These are phyloP conservation scores for Helicolenus hilgendorfi DNA, from an alignment of 2,797 vertebrate species.

Conservation along the genomic window DNA sequence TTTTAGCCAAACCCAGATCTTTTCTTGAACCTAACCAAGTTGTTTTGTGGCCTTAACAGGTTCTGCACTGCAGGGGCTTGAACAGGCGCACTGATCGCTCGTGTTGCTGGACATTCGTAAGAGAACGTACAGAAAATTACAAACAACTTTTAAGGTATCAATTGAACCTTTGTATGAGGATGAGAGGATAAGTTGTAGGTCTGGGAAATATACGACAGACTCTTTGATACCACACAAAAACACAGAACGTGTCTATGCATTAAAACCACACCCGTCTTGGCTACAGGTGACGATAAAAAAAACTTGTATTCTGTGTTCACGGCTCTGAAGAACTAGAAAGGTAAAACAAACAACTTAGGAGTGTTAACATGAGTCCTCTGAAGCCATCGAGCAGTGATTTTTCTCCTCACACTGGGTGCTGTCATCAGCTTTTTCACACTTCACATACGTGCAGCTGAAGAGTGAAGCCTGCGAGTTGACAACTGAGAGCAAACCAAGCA, in stretches of 20 bases:
- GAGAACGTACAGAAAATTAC: too few relatives aligned
- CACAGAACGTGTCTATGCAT: background rate
- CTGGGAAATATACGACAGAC: too few relatives aligned
- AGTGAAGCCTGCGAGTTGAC: background rate
- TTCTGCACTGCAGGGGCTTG: too few relatives aligned
- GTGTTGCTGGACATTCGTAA: too few relatives aligned
- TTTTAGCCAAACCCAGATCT: too few relatives aligned
- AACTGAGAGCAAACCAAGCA: background rate
- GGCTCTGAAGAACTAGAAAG: background rate
- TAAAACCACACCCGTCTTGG: background rate
- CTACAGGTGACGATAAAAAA: background rate
- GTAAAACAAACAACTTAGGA: background rate
- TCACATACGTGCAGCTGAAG: background rate
- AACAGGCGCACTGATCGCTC: too few relatives aligned
- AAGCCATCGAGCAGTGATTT: background rate
- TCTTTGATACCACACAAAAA: too few relatives aligned
- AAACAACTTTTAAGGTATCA: background rate
- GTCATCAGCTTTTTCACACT: conserved; percentile 18
- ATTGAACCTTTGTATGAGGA: background rate
- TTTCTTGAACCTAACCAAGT: background rate
- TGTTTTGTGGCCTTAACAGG: background rate
- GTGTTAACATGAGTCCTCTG: background rate
- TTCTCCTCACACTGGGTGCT: background rate
- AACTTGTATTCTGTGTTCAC: background rate
- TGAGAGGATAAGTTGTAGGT: too few relatives aligned